Percentiles rank a stretch among this genome's conserved stretches.
phyloP scores from a whole-genome alignment of 2,113 vertebrate species.

The Heterocephalus glaber region DNA sequence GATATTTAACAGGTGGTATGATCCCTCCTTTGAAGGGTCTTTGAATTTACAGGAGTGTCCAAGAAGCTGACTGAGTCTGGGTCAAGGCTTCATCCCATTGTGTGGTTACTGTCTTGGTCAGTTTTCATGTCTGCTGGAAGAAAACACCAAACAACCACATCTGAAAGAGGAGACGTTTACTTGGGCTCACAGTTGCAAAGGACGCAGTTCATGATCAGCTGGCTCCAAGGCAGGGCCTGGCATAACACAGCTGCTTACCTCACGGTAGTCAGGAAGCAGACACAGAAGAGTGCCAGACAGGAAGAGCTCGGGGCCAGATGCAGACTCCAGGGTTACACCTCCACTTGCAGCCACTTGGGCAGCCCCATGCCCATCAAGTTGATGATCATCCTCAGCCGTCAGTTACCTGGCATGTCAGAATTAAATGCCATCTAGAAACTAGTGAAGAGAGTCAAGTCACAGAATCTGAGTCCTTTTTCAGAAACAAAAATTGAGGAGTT shows the following conservation, averaged over 20 bases:
- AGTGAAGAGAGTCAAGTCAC: not conserved
- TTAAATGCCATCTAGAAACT: not conserved
- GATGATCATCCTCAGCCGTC: not conserved
- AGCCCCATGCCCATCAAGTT: not conserved
- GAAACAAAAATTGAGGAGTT: not conserved
- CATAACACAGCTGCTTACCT: not conserved
- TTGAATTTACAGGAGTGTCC: not conserved
- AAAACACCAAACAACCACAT: not conserved
- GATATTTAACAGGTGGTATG: not conserved
- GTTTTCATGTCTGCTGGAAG: not conserved
- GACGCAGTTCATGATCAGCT: not conserved
- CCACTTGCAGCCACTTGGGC: not conserved
- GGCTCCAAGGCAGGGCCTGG: not conserved
- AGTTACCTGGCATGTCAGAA: not conserved
- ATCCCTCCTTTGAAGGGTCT: not conserved
- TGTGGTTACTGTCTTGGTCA: not conserved
- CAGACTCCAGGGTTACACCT: not conserved
- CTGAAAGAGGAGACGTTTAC: not conserved
- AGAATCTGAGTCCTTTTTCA: slow-evolving; percentile 1
- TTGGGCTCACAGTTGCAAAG: not conserved
- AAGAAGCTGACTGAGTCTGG: not conserved
- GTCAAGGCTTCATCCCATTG: not conserved
- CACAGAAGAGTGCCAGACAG: not conserved
- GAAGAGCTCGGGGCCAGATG: not conserved
- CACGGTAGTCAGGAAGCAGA: not conserved